Conservation (phyloP, 2,113 vertebrate species). For the Emberiza fucata region DNA sequence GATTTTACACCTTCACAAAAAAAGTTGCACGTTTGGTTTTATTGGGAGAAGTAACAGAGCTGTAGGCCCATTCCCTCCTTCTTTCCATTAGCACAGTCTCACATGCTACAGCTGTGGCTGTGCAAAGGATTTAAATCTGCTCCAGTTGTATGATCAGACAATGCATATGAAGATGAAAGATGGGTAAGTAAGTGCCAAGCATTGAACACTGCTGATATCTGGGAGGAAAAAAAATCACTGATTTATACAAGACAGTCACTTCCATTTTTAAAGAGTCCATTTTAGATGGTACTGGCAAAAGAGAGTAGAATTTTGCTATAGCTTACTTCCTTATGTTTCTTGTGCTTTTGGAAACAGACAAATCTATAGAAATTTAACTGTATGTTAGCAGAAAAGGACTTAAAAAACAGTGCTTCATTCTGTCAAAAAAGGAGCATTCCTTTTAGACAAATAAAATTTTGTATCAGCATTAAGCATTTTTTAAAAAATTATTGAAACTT, state of each 20-base stretch:
- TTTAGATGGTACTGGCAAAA: not conserved
- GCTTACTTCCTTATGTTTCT: not conserved
- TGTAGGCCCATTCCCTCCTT: not conserved
- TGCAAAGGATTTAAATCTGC: not conserved
- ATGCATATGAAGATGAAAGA: not conserved
- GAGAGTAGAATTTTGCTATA: not conserved
- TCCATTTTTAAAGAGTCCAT: not conserved
- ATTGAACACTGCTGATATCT: not conserved
- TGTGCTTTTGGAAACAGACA: not conserved
- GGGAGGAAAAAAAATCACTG: not conserved
- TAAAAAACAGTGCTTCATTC: not conserved
- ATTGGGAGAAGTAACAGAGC: not conserved
- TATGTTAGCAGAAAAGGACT: not conserved
- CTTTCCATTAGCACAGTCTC: not conserved
- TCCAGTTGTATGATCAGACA: not conserved
- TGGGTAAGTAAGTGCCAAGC: not conserved
- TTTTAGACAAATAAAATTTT: not conserved
- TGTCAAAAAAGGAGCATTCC: not conserved
- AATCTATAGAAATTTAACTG: not conserved
- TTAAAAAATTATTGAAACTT: not conserved
- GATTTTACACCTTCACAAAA: not conserved
- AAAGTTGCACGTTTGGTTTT: slow-evolving; percentile 3
- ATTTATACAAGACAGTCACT: not conserved
- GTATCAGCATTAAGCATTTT: not conserved
- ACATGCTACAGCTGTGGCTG: not conserved